Evolutionary conservation across 2,888 invertebrate genomes (phyloP).

Genomic region (Chaitophorus viminalis): DNA sequence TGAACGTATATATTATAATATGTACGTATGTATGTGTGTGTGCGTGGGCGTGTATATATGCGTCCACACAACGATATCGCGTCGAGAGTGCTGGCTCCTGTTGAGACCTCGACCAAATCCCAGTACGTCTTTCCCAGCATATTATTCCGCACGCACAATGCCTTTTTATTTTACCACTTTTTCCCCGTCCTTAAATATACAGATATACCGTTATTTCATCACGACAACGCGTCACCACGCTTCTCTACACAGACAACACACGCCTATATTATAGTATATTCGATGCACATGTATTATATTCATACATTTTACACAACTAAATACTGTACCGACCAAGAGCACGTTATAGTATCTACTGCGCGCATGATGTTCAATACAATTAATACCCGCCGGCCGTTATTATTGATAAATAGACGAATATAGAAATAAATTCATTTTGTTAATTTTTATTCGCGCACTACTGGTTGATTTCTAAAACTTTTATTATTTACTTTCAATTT

Average conservation of each 20-base stretch:
- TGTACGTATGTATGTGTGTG: background rate
- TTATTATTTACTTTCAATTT: no score
- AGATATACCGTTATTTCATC: background rate
- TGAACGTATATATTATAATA: background rate
- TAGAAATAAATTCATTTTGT: no score
- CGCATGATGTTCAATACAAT: no score
- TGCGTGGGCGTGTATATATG: background rate
- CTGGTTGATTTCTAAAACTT: no score
- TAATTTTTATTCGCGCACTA: no score
- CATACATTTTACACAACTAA: no score
- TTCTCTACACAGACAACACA: background rate
- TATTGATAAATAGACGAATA: no score
- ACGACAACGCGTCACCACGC: background rate
- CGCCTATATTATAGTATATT: background rate
- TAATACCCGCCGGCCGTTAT: no score
- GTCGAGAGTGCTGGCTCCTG: conserved; percentile 56
- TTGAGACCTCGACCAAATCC: conserved; percentile 57
- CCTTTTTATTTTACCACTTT: conserved; percentile 28
- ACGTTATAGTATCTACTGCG: no score
- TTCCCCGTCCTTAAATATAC: background rate
- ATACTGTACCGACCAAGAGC: no score
- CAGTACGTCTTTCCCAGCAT: conserved; percentile 50
- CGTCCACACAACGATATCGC: conserved; percentile 29
- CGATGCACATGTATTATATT: no score
- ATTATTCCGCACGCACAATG: conserved; percentile 21